A percentile compares a stretch with the other conserved stretches of the same genome.
These are phyloP conservation scores for Clarias batrachus DNA, from an alignment of 2,113 vertebrate genomes.

Conservation along the genomic window DNA sequence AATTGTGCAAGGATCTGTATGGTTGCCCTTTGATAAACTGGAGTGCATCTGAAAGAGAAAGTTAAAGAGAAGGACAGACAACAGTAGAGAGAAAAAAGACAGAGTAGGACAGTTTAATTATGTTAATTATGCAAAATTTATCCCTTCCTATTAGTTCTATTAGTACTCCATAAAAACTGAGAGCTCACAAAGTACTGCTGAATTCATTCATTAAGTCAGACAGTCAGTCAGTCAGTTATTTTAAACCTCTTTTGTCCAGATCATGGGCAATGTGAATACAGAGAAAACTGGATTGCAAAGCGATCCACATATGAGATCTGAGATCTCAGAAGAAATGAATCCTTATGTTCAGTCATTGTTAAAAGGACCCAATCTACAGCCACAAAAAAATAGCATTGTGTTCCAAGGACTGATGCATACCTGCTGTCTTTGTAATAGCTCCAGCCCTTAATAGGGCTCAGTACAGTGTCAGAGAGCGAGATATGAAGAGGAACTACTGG, in stretches of 20 bases:
- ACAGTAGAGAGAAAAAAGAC: background rate
- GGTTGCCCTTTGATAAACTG: constrained; percentile 69
- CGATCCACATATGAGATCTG: background rate
- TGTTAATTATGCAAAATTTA: background rate
- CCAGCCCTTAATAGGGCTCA: constrained; percentile 90
- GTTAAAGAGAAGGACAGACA: background rate
- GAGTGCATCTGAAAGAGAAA: constrained; percentile 62
- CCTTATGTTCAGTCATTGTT: background rate
- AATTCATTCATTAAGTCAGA: background rate
- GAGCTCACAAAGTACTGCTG: background rate
- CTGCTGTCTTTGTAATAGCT: constrained; percentile 68
- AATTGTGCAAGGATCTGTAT: constrained; percentile 73
- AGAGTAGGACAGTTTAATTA: background rate
- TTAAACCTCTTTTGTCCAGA: background rate
- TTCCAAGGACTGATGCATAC: constrained; percentile 40
- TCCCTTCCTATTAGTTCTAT: background rate
- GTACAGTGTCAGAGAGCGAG: constrained; percentile 84
- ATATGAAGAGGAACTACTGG: constrained; percentile 86
- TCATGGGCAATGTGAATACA: background rate
- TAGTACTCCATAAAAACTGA: background rate
- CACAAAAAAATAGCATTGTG: background rate
- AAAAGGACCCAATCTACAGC: background rate
- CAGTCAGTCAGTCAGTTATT: background rate
- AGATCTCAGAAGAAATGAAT: background rate
- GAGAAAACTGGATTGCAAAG: background rate